Base-by-base conservation (phyloP, 2,888 invertebrate genomes). In the Idaea biselata region DNA sequence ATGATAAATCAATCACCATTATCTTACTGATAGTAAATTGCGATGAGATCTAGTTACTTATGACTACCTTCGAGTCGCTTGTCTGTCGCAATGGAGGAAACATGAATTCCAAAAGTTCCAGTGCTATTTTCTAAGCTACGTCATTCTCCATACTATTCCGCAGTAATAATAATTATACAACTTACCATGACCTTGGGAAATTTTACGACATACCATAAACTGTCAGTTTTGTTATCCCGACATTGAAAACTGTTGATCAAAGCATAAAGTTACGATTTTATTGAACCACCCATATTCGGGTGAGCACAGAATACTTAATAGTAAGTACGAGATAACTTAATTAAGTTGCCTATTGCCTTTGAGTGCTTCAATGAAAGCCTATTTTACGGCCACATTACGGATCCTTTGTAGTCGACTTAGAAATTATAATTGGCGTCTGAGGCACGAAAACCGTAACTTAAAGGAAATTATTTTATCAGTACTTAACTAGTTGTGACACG, bases 201-300 rank as follows among this genome's bases (percentile, higher is more conserved):
- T 44, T 44, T 44, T 44, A 44, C 44, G 44, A 44, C 14, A 44
- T 0, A 0, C 44, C 11, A 44, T 44, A 44, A 44, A 44, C 44
- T 44, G 3, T 44, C 44, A 44, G 44, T 44, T 44, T 44, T 44
- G 44, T 44, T 44, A 44, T 44, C 44, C 44, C 17, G 55, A 55
- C n/a, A 55, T 55, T 55, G 55, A 55, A 55, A 55, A 55, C 55
- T 55, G 55, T 55, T n/a, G 55, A 16, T n/a, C 17, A 16, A 55
- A 16, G 16, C 55, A 18, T 56, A 56, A 56, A 56, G 14, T 18
- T 56, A 18, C 17, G 18, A 56, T 17, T 18, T 17, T 56, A 56
- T 18, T 56, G 18, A 56, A 55, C 17, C 18, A 17, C 14, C 14
- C 11, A 14, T 44, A 44, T 44, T 17, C 56, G 56, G 18, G 18